A percentile compares a stretch with the other conserved stretches of the same genome.
phyloP scores from a whole-genome alignment of 1,140 invertebrate species.

The Sminthurinus signatus region DNA sequence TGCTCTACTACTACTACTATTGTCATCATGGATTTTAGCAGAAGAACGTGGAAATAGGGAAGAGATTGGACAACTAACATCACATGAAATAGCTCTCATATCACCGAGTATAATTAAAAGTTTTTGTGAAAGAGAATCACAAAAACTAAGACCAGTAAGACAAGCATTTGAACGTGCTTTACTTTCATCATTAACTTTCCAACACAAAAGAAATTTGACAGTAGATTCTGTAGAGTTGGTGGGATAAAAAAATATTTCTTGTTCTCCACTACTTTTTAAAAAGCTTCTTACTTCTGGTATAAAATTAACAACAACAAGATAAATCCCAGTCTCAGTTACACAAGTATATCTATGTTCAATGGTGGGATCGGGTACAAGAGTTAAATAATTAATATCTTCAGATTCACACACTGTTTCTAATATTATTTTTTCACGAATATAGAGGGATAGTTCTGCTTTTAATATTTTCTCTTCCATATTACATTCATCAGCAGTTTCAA shows the following conservation, averaged over 20 bases:
- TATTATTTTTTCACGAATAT: conserved; percentile 1
- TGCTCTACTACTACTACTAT: not conserved
- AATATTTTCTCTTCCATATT: conserved; percentile 17
- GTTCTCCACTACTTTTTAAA: not conserved
- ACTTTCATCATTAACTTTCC: conserved; percentile 3
- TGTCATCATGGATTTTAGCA: not conserved
- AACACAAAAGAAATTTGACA: conserved; percentile 12
- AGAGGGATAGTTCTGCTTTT: conserved; percentile 3
- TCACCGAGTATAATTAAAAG: conserved; percentile 14
- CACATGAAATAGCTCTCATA: not conserved
- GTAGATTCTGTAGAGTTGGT: not conserved
- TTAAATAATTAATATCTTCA: not conserved
- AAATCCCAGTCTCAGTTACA: conserved; percentile 23
- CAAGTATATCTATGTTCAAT: conserved; percentile 18
- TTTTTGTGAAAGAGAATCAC: conserved; percentile 20
- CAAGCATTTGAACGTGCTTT: not conserved
- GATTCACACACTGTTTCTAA: conserved; percentile 4
- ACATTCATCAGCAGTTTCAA: not conserved
- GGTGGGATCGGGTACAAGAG: conserved; percentile 15
- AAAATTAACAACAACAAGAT: conserved; percentile 25
- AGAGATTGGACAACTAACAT: not conserved
- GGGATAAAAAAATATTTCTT: not conserved
- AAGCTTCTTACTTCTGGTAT: conserved; percentile 4
- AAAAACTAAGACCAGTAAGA: conserved; percentile 8
- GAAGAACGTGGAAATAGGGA: not conserved